These are phyloP conservation scores for Aplodontia rufa DNA, from an alignment of 2,113 vertebrate species.

Conservation along the genomic window DNA sequence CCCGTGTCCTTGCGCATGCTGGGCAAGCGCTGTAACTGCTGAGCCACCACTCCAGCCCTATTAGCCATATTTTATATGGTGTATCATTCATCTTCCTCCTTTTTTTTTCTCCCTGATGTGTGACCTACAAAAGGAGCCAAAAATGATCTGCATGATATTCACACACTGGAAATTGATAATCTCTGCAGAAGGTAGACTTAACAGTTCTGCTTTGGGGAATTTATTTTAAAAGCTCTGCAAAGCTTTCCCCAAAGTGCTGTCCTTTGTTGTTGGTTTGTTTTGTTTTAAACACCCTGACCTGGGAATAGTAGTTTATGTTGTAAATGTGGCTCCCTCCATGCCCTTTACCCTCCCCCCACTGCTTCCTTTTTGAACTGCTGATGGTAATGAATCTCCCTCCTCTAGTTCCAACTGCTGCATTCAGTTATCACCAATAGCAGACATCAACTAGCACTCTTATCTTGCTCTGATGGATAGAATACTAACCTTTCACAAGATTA, in stretches of 20 bases:
- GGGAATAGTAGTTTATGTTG: not conserved
- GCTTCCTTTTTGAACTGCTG: conserved; percentile 71
- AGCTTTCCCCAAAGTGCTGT: not conserved
- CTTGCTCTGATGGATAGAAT: conserved; percentile 87
- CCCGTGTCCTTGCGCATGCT: no score
- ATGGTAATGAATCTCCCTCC: conserved; percentile 81
- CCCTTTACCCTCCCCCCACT: conserved; percentile 52
- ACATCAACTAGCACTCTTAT: conserved; percentile 83
- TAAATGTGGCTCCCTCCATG: not conserved
- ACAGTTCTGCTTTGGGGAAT: conserved; percentile 18
- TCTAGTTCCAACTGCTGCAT: conserved; percentile 71
- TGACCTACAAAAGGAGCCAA: not conserved
- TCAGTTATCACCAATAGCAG: conserved; percentile 84
- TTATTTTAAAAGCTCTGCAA: conserved; percentile 56
- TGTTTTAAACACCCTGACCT: conserved; percentile 57
- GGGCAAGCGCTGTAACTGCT: no score
- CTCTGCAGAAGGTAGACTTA: not conserved
- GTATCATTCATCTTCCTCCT: not conserved
- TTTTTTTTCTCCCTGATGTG: not conserved
- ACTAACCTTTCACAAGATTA: conserved; percentile 88
- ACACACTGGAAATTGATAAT: not conserved
- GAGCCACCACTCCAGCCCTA: no score
- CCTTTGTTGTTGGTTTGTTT: conserved; percentile 45
- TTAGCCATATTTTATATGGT: not conserved
- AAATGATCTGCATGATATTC: not conserved